phyloP scores from a whole-genome alignment of 1,140 invertebrate genomes.

The Bombus vancouverensis region DNA sequence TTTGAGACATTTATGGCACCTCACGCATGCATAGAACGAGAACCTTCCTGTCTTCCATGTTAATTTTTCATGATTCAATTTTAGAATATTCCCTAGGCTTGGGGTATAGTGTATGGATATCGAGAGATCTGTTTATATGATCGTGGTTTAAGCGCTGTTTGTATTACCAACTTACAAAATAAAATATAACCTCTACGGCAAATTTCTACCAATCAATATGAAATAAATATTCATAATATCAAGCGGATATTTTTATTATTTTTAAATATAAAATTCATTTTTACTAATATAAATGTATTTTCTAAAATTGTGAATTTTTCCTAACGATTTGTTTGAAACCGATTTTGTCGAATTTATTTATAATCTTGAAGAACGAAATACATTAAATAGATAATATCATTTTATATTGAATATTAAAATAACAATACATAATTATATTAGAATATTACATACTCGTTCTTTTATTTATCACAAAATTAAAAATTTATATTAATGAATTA shows the following conservation, averaged over 20 bases:
- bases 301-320: neutral
- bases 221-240: neutral
- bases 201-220: neutral
- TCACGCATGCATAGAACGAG: no score
- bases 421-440: neutral
- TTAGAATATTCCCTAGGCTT: no score
- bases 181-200: neutral
- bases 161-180: neutral
- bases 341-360: neutral
- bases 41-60: no score
- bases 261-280: neutral
- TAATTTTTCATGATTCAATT: no score
- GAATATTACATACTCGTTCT: neutral
- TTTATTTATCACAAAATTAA: neutral
- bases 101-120: no score
- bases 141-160: neutral
- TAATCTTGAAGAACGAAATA: neutral
- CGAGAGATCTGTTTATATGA: no score
- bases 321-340: neutral
- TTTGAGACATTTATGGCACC: no score
- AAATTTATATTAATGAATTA: neutral
- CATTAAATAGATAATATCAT: constrained; percentile 5
- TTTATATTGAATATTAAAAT: constrained; percentile 4
- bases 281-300: neutral
- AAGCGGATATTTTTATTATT: neutral